Percentiles rank a stretch among this genome's conserved stretches.
Evolutionary conservation across 2,888 invertebrate genomes (phyloP).

Genomic region (Leucania comma): DNA sequence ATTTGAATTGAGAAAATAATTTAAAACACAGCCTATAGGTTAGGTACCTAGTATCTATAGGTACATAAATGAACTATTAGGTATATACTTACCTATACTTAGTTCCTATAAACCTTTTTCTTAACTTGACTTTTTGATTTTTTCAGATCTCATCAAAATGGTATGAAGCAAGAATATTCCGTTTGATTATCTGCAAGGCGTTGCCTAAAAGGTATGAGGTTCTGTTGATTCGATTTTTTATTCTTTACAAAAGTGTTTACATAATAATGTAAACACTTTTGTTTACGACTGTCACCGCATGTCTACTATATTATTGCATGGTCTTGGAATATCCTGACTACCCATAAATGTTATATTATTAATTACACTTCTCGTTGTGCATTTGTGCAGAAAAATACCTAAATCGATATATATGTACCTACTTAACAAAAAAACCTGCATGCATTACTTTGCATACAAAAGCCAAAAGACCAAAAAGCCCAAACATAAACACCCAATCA

Average conservation of each 20-base stretch:
- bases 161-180: constrained; percentile 75
- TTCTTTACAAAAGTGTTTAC: too few species aligned
- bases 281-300: neutral
- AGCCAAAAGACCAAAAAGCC: neutral
- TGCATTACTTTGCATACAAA: constrained; percentile 14
- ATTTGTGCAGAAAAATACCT: neutral
- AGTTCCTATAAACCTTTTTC: neutral
- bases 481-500: constrained; percentile 14
- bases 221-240: neutral
- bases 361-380: neutral
- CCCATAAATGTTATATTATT: neutral
- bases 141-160: constrained; percentile 87
- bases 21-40: neutral
- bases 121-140: constrained; percentile 51
- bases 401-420: neutral
- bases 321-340: neutral
- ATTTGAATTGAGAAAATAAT: neutral
- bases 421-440: neutral
- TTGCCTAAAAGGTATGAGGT: constrained; percentile 80
- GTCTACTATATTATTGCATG: neutral
- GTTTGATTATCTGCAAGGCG: constrained; percentile 72
- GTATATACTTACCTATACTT: neutral
- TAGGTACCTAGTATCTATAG: too few species aligned
- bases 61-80: neutral
- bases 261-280: constrained; percentile 25